Evolutionary conservation across 1,140 invertebrate species (phyloP).

Genomic region (Pissodes strobi): DNA sequence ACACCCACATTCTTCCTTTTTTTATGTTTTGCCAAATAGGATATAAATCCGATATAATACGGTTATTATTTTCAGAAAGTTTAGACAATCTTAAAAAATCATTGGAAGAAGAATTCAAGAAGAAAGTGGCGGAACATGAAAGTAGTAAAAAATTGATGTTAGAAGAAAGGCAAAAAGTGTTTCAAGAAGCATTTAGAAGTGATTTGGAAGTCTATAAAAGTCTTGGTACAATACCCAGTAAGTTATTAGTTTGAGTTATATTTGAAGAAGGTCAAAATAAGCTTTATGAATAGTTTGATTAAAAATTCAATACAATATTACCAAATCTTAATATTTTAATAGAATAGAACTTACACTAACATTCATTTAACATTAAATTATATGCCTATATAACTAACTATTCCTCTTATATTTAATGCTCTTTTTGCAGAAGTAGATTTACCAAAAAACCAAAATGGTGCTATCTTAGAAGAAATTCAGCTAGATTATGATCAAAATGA

Average conservation of each 20-base stretch:
- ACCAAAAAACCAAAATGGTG: conserved; percentile 48
- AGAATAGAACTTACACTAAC: too few relatives aligned
- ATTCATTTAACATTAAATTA: too few relatives aligned
- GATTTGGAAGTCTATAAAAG: conserved; percentile 68
- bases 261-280: neutral
- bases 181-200: conserved; percentile 70
- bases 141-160: conserved; percentile 60
- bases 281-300: too few relatives aligned
- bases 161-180: conserved; percentile 68
- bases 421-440: conserved; percentile 47
- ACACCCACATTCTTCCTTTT: too few relatives aligned
- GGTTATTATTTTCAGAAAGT: conserved; percentile 15
- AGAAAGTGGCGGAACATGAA: conserved; percentile 63
- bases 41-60: too few relatives aligned
- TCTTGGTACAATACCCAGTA: conserved; percentile 66
- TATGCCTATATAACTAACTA: too few relatives aligned
- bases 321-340: too few relatives aligned
- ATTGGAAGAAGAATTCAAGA: conserved; percentile 59
- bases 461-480: conserved; percentile 54
- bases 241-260: conserved; percentile 40
- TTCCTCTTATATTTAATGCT: conserved; percentile 5
- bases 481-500: conserved; percentile 53
- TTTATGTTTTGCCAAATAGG: too few relatives aligned
- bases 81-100: conserved; percentile 27
- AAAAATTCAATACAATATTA: too few relatives aligned